phyloP scores from a whole-genome alignment of 2,797 vertebrate species.

The Clarias laeviceps region DNA sequence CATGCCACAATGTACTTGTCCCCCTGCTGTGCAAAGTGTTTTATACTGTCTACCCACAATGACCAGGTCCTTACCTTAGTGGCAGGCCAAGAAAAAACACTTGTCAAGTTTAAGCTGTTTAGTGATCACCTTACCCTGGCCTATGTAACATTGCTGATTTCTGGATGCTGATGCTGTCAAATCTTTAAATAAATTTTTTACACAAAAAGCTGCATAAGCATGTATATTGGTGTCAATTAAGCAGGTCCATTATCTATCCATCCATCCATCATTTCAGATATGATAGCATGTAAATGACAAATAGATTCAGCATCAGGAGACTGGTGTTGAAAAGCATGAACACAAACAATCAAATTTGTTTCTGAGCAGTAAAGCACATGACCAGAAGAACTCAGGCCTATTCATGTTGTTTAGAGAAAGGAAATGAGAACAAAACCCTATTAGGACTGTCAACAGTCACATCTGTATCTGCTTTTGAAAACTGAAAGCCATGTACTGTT shows the following conservation, averaged over 20 bases:
- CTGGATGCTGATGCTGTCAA: background rate
- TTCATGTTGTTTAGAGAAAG: slow-evolving; percentile 6
- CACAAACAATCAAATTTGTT: background rate
- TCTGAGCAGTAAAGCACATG: background rate
- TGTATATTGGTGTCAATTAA: background rate
- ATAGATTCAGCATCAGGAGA: background rate
- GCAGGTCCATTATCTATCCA: background rate
- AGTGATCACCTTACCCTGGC: too few relatives aligned
- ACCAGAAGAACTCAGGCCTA: background rate
- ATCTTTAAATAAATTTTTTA: background rate
- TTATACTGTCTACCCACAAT: too few relatives aligned
- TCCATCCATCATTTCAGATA: background rate
- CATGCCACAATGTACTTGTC: too few relatives aligned
- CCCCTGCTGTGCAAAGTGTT: too few relatives aligned
- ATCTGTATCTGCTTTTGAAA: background rate
- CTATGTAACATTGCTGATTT: too few relatives aligned
- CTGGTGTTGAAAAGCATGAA: background rate
- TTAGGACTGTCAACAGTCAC: background rate
- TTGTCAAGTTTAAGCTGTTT: too few relatives aligned
- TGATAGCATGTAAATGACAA: background rate
- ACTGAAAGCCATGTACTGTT: background rate
- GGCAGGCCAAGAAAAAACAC: too few relatives aligned
- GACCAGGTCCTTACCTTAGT: too few relatives aligned
- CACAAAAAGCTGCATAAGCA: background rate
- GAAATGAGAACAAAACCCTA: background rate